phyloP scores from a whole-genome alignment of 1,140 invertebrate genomes.

The Tigriopus japonicus region DNA sequence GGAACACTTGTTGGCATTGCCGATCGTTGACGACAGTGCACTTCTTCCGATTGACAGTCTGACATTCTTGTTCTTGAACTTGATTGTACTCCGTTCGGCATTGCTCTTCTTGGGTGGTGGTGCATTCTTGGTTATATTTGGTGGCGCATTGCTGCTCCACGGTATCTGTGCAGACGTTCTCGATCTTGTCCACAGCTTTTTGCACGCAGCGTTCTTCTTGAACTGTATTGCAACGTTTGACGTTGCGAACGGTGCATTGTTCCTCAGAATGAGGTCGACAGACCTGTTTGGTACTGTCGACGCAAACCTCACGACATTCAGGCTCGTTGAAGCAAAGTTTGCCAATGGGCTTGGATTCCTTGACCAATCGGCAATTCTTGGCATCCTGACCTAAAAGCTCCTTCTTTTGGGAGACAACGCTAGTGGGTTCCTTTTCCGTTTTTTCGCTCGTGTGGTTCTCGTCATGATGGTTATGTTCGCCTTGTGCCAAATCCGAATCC shows the following conservation, averaged over 20 bases:
- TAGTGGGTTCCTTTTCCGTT: too few species aligned
- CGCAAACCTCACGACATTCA: background rate
- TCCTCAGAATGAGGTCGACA: background rate
- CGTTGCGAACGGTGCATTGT: background rate
- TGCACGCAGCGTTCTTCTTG: background rate
- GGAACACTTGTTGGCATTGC: background rate
- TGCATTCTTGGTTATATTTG: background rate
- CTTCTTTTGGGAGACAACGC: too few species aligned
- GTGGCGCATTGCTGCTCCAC: constrained; percentile 3
- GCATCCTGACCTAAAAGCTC: background rate
- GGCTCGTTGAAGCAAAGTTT: constrained; percentile 10
- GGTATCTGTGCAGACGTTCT: background rate
- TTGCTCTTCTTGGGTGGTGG: constrained; percentile 1
- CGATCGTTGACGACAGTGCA: background rate
- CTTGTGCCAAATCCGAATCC: too few species aligned
- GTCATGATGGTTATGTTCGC: too few species aligned
- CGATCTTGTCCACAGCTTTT: background rate
- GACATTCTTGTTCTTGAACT: background rate
- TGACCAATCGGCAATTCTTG: background rate
- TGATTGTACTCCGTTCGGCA: background rate
- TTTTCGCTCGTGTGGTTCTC: too few species aligned
- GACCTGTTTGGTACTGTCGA: background rate
- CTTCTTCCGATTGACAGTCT: background rate
- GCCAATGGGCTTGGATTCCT: background rate
- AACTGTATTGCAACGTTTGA: background rate